Percentiles rank a stretch among this genome's conserved stretches.
Conservation (phyloP, 2,888 invertebrate genomes). For the Allolobophora icterica region DNA sequence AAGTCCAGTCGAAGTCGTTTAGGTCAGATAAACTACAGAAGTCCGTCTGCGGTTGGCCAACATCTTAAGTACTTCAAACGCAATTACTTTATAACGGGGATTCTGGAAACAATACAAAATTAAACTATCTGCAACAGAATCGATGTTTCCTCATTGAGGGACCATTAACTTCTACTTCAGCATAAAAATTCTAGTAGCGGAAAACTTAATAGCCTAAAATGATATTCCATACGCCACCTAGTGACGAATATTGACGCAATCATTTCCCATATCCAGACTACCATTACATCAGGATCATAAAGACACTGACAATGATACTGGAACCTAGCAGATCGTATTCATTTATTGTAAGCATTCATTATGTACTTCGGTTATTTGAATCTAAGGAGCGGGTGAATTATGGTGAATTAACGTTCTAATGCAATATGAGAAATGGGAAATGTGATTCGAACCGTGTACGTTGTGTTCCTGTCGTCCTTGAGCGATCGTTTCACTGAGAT, state of each 20-base stretch:
- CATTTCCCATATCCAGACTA: not conserved
- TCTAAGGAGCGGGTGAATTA: too few species aligned
- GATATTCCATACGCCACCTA: not conserved
- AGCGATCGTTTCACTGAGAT: constrained; percentile 52
- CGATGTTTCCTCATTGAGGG: too few species aligned
- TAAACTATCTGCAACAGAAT: not conserved
- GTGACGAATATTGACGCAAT: not conserved
- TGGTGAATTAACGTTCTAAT: too few species aligned
- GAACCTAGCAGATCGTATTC: not conserved
- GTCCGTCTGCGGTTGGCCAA: not conserved
- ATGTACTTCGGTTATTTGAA: too few species aligned
- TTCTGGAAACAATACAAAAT: not conserved
- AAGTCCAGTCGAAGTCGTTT: not conserved
- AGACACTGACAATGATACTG: too few species aligned
- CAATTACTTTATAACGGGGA: not conserved
- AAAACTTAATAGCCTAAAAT: not conserved
- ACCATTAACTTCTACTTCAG: not conserved
- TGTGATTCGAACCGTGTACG: constrained; percentile 38
- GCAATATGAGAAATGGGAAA: not conserved
- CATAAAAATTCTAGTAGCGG: not conserved
- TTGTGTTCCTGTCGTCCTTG: constrained; percentile 35
- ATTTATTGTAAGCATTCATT: not conserved
- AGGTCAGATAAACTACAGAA: not conserved
- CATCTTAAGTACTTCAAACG: not conserved
- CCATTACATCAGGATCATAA: not conserved